Evolutionary conservation across 2,797 vertebrate species (phyloP).

Genomic region (Liparis tanakae): DNA sequence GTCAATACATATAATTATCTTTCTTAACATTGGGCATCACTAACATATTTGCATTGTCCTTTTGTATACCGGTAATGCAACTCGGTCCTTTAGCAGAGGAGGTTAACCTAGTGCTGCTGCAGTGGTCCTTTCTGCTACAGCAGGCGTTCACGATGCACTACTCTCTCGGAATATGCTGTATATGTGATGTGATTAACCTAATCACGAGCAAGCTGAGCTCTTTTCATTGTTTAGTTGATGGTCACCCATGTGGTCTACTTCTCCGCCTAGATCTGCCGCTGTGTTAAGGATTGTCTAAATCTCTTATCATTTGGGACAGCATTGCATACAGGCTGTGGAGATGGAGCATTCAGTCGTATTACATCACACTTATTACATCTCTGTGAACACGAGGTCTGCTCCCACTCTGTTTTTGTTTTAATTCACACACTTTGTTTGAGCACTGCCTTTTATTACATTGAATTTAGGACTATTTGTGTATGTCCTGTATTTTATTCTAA

Average conservation of each 20-base stretch:
- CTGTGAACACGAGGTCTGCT: not conserved
- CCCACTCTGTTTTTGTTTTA: not conserved
- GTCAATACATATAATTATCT: not conserved
- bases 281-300: not conserved
- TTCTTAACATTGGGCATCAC: no score
- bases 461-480: not conserved
- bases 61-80: no score
- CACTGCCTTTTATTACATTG: not conserved
- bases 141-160: not conserved
- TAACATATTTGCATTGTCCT: no score
- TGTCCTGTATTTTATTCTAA: not conserved
- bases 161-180: not conserved
- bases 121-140: not conserved
- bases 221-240: not conserved
- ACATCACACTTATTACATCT: not conserved
- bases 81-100: not conserved
- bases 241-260: not conserved
- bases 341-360: slow-evolving; percentile 6
- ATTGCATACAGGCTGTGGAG: not conserved
- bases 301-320: not conserved
- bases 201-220: not conserved
- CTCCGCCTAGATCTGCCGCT: not conserved
- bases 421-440: not conserved
- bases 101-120: not conserved
- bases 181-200: not conserved